Percentiles rank a stretch among this genome's conserved stretches.
phyloP scores from a whole-genome alignment of 2,113 vertebrate genomes.

The Scophthalmus maximus region DNA sequence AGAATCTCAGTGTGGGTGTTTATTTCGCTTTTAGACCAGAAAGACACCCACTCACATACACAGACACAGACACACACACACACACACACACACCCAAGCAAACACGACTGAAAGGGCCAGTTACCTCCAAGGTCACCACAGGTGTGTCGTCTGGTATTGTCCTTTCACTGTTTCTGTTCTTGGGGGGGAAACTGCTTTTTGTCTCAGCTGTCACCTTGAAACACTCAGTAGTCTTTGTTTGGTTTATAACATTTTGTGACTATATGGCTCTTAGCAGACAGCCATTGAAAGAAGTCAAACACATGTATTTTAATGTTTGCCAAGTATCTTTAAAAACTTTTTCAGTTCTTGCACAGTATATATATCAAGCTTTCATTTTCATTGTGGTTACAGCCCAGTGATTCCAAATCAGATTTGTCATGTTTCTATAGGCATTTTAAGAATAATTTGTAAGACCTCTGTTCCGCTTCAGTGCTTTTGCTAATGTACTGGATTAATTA shows the following conservation, averaged over 20 bases:
- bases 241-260: neutral
- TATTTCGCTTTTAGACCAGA: conserved; percentile 57
- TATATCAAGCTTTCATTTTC: neutral
- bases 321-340: too few relatives aligned
- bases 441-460: conserved; percentile 5
- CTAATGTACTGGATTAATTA: conserved; percentile 20
- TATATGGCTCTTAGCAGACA: too few relatives aligned
- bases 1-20: conserved; percentile 35
- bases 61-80: conserved; percentile 3
- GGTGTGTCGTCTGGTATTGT: conserved; percentile 43
- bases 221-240: neutral
- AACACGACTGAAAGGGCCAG: conserved; percentile 37
- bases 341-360: too few relatives aligned
- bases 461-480: conserved; percentile 17
- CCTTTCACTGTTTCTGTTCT: conserved; percentile 18
- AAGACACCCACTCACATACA: conserved; percentile 19
- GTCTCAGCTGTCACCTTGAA: conserved; percentile 40
- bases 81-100: conserved; percentile 12
- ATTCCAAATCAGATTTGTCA: conserved; percentile 10
- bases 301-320: too few relatives aligned
- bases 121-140: conserved; percentile 49
- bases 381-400: neutral
- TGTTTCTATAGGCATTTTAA: conserved; percentile 17
- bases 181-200: conserved; percentile 13
- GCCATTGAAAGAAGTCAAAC: too few relatives aligned